phyloP scores from a whole-genome alignment of 2,113 vertebrate genomes.

The Cyanoramphus novaezelandiae region DNA sequence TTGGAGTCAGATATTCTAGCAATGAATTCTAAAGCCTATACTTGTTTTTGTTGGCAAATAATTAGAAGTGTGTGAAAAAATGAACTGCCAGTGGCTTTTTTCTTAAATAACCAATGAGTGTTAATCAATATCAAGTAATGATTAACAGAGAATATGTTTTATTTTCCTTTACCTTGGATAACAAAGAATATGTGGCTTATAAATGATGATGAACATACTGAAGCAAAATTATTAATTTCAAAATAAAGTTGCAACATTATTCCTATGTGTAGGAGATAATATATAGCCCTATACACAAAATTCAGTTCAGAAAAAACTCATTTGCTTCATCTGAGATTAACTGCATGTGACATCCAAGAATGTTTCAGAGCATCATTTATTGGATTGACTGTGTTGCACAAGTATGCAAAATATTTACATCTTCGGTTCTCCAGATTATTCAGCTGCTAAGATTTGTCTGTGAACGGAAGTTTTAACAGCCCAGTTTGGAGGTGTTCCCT shows the following conservation, averaged over 20 bases:
- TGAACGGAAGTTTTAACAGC: constrained; percentile 66
- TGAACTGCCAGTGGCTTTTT: background rate
- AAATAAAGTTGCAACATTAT: background rate
- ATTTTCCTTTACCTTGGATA: background rate
- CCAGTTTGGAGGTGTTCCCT: constrained; percentile 65
- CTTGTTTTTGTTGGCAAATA: background rate
- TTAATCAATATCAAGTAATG: background rate
- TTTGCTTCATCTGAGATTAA: constrained; percentile 42
- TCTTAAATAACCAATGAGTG: constrained; percentile 39
- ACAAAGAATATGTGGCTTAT: background rate
- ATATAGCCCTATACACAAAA: constrained; percentile 7
- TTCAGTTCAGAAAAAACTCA: constrained; percentile 33
- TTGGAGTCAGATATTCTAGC: constrained; percentile 4
- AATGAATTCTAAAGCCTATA: background rate
- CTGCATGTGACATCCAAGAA: constrained; percentile 43
- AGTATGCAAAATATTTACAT: constrained; percentile 77
- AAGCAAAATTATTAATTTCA: background rate
- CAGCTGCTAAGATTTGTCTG: constrained; percentile 71
- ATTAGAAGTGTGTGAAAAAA: background rate
- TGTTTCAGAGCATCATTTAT: constrained; percentile 68
- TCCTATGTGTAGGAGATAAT: background rate
- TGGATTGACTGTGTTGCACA: constrained; percentile 69
- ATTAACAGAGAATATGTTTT: background rate
- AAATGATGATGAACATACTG: background rate
- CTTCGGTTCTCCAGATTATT: constrained; percentile 62